Evolutionary conservation across 2,113 vertebrate species (phyloP).

Genomic region (Agapornis roseicollis): DNA sequence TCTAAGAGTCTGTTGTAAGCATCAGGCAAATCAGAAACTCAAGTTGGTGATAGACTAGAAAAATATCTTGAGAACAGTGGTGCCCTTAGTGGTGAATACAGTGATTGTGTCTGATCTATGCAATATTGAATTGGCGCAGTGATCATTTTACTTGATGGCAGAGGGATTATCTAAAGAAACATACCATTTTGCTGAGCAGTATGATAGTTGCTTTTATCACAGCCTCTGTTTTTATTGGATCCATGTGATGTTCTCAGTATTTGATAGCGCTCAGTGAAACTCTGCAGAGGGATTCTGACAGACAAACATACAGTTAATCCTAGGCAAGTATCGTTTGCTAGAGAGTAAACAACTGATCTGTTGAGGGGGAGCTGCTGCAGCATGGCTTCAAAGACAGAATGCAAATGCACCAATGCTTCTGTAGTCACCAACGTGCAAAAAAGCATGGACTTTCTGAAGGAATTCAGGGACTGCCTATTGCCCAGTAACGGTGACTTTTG

Average conservation of each 20-base stretch:
- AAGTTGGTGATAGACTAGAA: background rate
- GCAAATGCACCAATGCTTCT: background rate
- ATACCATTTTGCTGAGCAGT: background rate
- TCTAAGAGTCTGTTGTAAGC: background rate
- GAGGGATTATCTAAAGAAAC: background rate
- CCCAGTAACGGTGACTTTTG: background rate
- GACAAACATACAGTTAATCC: background rate
- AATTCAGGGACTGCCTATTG: background rate
- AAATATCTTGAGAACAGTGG: background rate
- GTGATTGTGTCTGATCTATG: background rate
- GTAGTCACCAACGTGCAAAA: background rate
- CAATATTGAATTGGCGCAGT: accelerated
- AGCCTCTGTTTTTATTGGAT: background rate
- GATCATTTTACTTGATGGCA: background rate
- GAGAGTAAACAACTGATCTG: background rate
- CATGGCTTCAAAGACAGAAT: background rate
- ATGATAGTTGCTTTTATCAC: background rate
- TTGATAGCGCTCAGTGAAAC: constrained; percentile 84
- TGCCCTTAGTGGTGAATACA: background rate
- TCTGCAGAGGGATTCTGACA: constrained; percentile 83
- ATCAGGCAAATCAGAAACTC: background rate
- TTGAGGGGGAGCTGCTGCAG: background rate
- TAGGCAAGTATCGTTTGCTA: background rate
- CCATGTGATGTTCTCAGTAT: constrained; percentile 67
- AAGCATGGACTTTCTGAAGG: background rate